Evolutionary conservation across 1,140 invertebrate species (phyloP), one percentile per base, ranked within the genome.

Genomic region (Linepithema humile): DNA sequence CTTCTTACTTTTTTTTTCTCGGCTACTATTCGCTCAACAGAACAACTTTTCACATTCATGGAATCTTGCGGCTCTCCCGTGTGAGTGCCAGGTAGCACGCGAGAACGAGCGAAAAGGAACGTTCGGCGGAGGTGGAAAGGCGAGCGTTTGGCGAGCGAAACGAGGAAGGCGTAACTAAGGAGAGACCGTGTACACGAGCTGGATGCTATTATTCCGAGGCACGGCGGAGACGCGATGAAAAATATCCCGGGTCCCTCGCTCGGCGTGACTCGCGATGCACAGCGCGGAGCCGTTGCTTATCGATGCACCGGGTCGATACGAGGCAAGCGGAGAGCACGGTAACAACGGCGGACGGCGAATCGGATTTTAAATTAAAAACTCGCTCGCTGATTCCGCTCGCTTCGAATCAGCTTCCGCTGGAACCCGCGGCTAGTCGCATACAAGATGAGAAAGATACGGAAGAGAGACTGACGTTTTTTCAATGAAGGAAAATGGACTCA

Each of bases 1-100:
- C 23, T 32, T 62, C 29, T 15, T 20, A 20, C 64, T 38, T 29
- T 12, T 20, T n/a, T 40, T 23, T 43, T 12, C 23, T 12, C 15
- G 48, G 75, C 82, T 87, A 84, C 75, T 78, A 53, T 35, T 80
- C 75, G 43, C 64, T 35, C 48, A 20, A 29, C 35, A 0, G 48
- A 89, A 82, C 85, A 85, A 90, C 85, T 89, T 91, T 91, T 88
- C 88, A 38, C 64, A 85, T 89, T 88, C 87, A 86, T 86, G 88
- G 82, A 90, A 80, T 90, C 88, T 90, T 75, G 86, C 86, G 89
- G 60, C 20, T 15, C 32, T 29, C 55, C 32, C 23, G 45, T 43
- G 70, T 20, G 70, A 65, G 35, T 23, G n/a, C n/a, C 9, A n/a
- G 35, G 35, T 48, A 32, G 50, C 38, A 60, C 20, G 32, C 65